Base-by-base conservation (phyloP, 2,797 vertebrate species). In the Oceanodroma leucorhoa region DNA sequence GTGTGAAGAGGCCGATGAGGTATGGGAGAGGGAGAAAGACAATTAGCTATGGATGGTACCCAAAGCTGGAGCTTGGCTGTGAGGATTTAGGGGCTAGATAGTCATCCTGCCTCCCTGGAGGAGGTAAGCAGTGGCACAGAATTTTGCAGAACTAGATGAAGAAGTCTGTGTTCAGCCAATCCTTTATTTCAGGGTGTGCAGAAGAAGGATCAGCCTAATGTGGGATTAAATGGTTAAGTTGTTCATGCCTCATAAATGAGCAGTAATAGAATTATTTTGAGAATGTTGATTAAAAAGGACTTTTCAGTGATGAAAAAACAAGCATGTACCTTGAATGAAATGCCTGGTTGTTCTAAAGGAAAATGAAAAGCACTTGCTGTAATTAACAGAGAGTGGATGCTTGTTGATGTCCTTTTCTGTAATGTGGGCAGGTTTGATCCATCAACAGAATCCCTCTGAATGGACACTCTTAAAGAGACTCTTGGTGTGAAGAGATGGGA, bases 1-100 rank as follows among this genome's bases (percentile, higher is more conserved):
- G 0, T 27, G 21, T 57, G 38, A 53, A 17, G 23, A 26, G 17
- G 27, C 22, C 0, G 0, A 11, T 66, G 57, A 60, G 15, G 21
- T 43, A 20, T 10, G 27, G 17, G 7, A 65, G 21, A 58, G 34
- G 46, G 23, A 57, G 40, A 48, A 50, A 26, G 11, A 53, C 18
- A 32, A 34, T 32, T 41, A 62, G 22, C 26, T 65, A 24, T 22
- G 24, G 30, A 29, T 27, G 27, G 24, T 53, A 22, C 22, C 9
- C 11, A 46, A 41, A 67, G 30, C 22, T 75, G 54, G 30, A 51
- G 8, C 2, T n/a, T 71, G 27, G 10, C 24, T 67, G 29, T 82
- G 58, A 87, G n/a, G 14, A 50, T 87, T 87, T 78, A 58, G 48
- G 48, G 16, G 21, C 51, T 64, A 40, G 27, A 21, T 14, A 57